These are phyloP conservation scores for Danio kyathit DNA, from an alignment of 2,797 vertebrate genomes.

Conservation along the genomic window DNA sequence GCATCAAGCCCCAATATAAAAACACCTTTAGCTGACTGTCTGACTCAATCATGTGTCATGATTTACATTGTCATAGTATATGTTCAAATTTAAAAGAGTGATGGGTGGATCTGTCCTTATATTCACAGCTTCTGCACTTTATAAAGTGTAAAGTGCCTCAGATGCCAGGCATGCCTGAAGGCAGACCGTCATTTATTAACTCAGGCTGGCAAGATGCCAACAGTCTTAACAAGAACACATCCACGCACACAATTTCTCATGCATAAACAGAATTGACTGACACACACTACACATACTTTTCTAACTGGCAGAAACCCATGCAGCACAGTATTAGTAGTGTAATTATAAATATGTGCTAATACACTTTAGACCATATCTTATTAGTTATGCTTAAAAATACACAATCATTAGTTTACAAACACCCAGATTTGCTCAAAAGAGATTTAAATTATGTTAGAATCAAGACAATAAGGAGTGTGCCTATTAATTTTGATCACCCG, in stretches of 20 bases:
- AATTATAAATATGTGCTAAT: background rate
- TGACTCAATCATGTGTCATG: background rate
- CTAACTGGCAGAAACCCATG: background rate
- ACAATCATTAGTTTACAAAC: background rate
- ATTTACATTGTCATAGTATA: background rate
- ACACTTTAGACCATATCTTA: background rate
- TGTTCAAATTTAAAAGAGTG: background rate
- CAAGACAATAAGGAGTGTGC: background rate
- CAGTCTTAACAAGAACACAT: background rate
- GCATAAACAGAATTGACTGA: background rate
- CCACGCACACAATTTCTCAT: background rate
- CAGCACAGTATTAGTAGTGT: background rate
- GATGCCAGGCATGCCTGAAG: conserved; percentile 59
- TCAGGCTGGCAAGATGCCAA: conserved; percentile 51
- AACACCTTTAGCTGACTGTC: background rate
- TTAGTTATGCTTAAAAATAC: background rate
- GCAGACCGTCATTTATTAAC: conserved; percentile 53
- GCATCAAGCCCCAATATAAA: background rate
- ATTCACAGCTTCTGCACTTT: conserved; percentile 43
- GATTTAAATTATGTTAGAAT: background rate
- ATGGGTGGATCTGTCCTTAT: background rate
- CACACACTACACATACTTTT: background rate
- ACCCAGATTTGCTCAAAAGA: background rate
- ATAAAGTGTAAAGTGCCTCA: conserved; percentile 51
- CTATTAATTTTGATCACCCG: background rate